Evolutionary conservation across 2,113 vertebrate genomes (phyloP).

Genomic region (Hyla sarda): DNA sequence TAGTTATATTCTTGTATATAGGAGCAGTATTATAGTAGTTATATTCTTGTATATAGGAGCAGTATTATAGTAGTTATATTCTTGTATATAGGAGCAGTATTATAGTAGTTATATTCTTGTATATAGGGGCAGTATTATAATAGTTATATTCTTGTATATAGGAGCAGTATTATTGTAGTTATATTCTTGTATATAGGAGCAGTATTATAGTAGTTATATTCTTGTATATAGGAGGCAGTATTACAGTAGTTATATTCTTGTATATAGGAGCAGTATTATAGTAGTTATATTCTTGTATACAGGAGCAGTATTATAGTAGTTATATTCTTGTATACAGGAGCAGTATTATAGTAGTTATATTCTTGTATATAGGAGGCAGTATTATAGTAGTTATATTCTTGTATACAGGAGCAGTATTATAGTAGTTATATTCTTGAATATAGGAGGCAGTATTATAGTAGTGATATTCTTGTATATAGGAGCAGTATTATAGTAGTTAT

Average conservation of each 20-base stretch:
- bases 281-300: not conserved
- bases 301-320: no score
- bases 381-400: no score
- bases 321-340: no score
- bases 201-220: not conserved
- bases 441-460: not conserved
- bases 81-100: not conserved
- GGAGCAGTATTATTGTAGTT: not conserved
- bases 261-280: not conserved
- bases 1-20: not conserved
- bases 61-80: not conserved
- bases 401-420: no score
- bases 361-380: no score
- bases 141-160: not conserved
- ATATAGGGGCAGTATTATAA: not conserved
- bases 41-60: not conserved
- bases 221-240: not conserved
- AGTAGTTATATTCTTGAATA: not conserved
- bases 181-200: not conserved
- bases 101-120: slow-evolving; percentile 4
- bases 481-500: no score
- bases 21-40: slow-evolving; percentile 6
- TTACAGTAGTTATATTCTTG: not conserved
- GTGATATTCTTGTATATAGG: not conserved
- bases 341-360: no score